Base-by-base conservation (phyloP, 1,140 invertebrate species). In the Lordiphosa mommai region DNA sequence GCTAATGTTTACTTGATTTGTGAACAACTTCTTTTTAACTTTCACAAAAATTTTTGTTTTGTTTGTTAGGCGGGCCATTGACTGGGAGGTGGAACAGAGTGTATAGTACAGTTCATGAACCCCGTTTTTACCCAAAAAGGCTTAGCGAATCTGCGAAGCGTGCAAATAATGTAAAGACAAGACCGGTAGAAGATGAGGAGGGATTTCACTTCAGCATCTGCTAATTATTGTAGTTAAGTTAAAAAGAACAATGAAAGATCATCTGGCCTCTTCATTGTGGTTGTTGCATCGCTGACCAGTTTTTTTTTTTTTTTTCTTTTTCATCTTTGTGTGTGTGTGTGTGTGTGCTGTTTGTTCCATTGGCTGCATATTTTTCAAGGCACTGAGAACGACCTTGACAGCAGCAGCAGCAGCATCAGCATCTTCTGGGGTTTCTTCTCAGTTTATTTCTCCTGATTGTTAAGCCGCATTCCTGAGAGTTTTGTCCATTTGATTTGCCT, bases 141-240 rank as follows among this genome's bases (percentile, higher is more conserved):
- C 61, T 49, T 38, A 12, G 43, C 29, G 65, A 80, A 59, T 65
- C 74, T 69, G 32, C 58, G 65, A 82, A 80, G 74, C 74, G 76
- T 79, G 65, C 60, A 80, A 73, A 70, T 80, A 66, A 79, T 79
- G 74, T 79, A 82, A 69, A 72, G 60, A 63, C 20, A 69, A 72
- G 60, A 63, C 20, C 33, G 34, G 34, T 14, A 44, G 50, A 58
- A 53, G 50, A 41, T 38, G 49, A 27, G 20, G 27, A 33, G 29
- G 23, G 23, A 7, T 27, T 27, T 27, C 6, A 27, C 23, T 27
- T 27, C 23, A 27, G 7, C 23, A 27, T 27, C 4, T 7, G 23
- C 23, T 27, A 27, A 27, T 27, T 27, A 6, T 27, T 27, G 23
- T 27, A 1, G 23, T 27, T 27, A 27, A 27, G 23, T 27, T 27